Conservation (phyloP, 1,140 invertebrate species). For the Batillaria attramentaria region DNA sequence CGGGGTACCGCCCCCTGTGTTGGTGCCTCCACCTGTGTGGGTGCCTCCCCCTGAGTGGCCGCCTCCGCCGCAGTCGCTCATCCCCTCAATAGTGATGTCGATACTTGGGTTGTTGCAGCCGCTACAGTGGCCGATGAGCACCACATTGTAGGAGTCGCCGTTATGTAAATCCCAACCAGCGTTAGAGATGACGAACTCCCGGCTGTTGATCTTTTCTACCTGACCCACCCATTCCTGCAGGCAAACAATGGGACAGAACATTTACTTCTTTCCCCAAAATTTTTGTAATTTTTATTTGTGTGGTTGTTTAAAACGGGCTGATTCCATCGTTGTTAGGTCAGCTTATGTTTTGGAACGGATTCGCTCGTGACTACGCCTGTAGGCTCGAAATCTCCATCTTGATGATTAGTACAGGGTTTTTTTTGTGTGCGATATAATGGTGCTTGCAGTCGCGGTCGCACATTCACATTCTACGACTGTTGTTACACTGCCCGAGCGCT, state of each 20-base stretch:
- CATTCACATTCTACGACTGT: too few species aligned
- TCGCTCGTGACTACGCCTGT: too few species aligned
- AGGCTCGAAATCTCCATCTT: too few species aligned
- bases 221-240: neutral
- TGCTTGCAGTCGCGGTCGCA: too few species aligned
- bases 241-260: too few species aligned
- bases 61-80: neutral
- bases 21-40: too few species aligned
- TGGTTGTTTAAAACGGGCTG: neutral
- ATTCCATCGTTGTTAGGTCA: neutral
- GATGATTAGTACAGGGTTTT: neutral
- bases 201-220: constrained; percentile 1
- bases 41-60: neutral
- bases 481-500: too few species aligned
- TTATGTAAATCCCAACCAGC: constrained; percentile 5
- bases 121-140: too few species aligned
- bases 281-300: neutral
- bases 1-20: too few species aligned
- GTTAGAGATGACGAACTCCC: constrained; percentile 6
- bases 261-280: neutral
- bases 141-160: too few species aligned
- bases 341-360: neutral
- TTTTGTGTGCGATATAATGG: neutral
- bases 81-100: neutral
- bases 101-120: too few species aligned